Evolutionary conservation across 2,888 invertebrate species (phyloP).

Genomic region (Panorpa germanica): DNA sequence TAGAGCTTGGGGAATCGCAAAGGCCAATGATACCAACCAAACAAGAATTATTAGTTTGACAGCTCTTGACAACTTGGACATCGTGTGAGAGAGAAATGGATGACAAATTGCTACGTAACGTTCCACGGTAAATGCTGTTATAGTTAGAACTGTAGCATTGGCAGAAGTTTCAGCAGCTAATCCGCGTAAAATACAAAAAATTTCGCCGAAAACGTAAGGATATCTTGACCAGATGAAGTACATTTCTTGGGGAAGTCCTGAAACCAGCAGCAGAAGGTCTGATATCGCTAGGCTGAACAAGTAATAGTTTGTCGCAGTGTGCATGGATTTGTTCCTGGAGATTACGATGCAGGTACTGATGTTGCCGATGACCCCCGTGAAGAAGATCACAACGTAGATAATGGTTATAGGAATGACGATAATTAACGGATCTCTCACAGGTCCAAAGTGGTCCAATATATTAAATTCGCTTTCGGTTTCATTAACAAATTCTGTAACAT

Average conservation of each 20-base stretch:
- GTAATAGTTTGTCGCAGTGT: slow-evolving; percentile 64
- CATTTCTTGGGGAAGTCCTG: slow-evolving; percentile 68
- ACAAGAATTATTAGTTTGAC: slow-evolving; percentile 54
- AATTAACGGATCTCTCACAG: slow-evolving; percentile 32
- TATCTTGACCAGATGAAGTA: slow-evolving; percentile 59
- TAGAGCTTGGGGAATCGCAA: slow-evolving; percentile 60
- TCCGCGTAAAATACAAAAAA: slow-evolving; percentile 60
- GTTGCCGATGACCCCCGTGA: slow-evolving; percentile 65
- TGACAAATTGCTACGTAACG: slow-evolving; percentile 42
- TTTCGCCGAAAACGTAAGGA: slow-evolving; percentile 59
- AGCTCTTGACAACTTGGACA: slow-evolving; percentile 68
- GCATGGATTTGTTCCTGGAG: slow-evolving; percentile 63
- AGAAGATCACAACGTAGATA: slow-evolving; percentile 57
- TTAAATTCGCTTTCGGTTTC: too few relatives aligned
- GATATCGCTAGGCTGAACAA: slow-evolving; percentile 72
- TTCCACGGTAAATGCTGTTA: slow-evolving; percentile 72
- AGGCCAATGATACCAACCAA: slow-evolving; percentile 58
- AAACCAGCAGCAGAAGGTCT: slow-evolving; percentile 54
- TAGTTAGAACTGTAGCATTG: slow-evolving; percentile 58
- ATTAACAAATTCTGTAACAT: too few relatives aligned
- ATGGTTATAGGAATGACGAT: slow-evolving; percentile 55
- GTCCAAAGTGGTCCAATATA: too few relatives aligned
- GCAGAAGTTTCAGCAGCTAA: slow-evolving; percentile 64
- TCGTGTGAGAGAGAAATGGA: slow-evolving; percentile 48
- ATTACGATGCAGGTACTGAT: slow-evolving; percentile 73